Percentiles rank a stretch among this genome's conserved stretches.
Conservation (phyloP, 1,140 invertebrate genomes). For the Orius laevigatus region DNA sequence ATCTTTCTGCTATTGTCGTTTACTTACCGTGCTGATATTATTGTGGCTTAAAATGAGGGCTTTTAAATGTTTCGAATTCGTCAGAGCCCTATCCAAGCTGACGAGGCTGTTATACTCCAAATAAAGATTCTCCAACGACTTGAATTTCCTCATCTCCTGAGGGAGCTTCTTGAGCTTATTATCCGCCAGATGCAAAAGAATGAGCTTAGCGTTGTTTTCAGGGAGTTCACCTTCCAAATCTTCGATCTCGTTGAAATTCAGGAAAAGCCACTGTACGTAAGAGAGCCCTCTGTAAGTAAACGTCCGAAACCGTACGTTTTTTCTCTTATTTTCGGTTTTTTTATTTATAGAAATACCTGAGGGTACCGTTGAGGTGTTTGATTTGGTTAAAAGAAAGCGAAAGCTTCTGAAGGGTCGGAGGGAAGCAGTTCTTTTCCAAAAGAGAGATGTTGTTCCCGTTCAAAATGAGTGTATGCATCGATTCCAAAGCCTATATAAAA, state of each 20-base stretch:
- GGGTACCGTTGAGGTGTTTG: constrained; percentile 49
- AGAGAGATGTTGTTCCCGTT: constrained; percentile 50
- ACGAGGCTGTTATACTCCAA: constrained; percentile 51
- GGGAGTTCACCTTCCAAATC: constrained; percentile 58
- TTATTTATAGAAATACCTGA: constrained; percentile 30
- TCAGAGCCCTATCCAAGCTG: constrained; percentile 46
- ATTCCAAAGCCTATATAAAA: constrained; percentile 41
- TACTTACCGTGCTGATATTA: constrained; percentile 48
- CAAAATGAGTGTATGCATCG: constrained; percentile 47
- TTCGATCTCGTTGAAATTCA: constrained; percentile 55
- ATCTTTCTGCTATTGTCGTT: neutral
- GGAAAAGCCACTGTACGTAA: constrained; percentile 55
- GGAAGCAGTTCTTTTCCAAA: constrained; percentile 45
- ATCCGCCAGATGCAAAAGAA: constrained; percentile 48
- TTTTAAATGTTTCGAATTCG: constrained; percentile 44
- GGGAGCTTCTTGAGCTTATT: constrained; percentile 53
- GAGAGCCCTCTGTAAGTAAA: constrained; percentile 36
- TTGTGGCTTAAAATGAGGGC: constrained; percentile 52
- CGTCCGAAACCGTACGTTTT: constrained; percentile 1
- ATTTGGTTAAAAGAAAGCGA: constrained; percentile 56
- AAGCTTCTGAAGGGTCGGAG: constrained; percentile 42
- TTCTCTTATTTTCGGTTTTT: neutral
- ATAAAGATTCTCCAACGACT: constrained; percentile 46
- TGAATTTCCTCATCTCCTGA: constrained; percentile 44
- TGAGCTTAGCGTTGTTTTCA: constrained; percentile 36